Evolutionary conservation across 2,797 vertebrate genomes (phyloP).

Genomic region (Etheostoma nigrum): DNA sequence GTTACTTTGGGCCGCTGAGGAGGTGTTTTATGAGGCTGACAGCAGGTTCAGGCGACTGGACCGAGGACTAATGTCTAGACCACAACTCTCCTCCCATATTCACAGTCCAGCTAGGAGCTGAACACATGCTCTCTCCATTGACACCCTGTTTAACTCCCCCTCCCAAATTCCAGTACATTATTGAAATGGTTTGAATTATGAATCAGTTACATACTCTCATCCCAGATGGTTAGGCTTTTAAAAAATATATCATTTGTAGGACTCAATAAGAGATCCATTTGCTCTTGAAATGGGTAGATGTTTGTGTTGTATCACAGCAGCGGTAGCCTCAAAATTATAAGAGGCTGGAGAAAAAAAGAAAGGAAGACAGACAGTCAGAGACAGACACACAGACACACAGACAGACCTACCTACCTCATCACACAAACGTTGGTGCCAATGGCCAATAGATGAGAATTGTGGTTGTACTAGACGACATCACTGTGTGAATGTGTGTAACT

Average conservation of each 20-base stretch:
- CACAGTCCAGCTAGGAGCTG: slow-evolving; percentile 16
- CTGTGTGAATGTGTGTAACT: slow-evolving; percentile 17
- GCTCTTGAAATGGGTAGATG: neutral
- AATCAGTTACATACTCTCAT: neutral
- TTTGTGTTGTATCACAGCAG: slow-evolving; percentile 1
- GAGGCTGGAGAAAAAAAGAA: neutral
- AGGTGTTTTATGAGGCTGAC: slow-evolving; percentile 52
- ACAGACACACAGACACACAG: too few species aligned
- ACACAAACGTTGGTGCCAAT: neutral
- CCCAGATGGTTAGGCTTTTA: neutral
- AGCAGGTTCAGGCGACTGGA: slow-evolving; percentile 41
- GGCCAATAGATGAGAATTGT: neutral
- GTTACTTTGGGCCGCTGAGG: slow-evolving; percentile 25
- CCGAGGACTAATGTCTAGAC: slow-evolving; percentile 42
- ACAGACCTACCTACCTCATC: neutral
- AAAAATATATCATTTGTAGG: too few species aligned
- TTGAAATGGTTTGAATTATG: neutral
- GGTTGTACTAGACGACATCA: neutral
- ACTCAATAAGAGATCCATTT: neutral
- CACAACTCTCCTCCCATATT: slow-evolving; percentile 30
- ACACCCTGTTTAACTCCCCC: neutral
- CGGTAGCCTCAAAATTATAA: neutral
- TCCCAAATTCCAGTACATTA: neutral
- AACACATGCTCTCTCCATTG: slow-evolving; percentile 44
- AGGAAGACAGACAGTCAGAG: too few species aligned